These are phyloP conservation scores for Saccopteryx leptura DNA, from an alignment of 2,113 vertebrate genomes.

Conservation along the genomic window DNA sequence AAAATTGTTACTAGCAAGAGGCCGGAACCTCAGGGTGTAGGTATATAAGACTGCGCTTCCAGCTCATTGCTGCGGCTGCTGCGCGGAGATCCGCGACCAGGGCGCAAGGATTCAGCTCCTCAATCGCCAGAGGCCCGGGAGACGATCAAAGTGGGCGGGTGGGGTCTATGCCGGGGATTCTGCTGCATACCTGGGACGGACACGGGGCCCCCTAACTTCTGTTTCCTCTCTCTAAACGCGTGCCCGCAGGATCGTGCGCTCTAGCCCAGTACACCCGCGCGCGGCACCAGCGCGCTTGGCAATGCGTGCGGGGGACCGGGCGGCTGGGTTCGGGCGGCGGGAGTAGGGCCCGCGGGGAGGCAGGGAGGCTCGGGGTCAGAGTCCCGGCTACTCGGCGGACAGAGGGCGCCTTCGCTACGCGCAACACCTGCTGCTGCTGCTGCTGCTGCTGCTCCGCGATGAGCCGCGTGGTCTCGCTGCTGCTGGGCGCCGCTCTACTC, in stretches of 20 bases:
- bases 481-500: slow-evolving; percentile 81
- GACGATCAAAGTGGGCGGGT: rapidly evolving
- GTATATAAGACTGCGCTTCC: slow-evolving; percentile 71
- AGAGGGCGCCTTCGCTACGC: background rate
- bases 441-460: slow-evolving; percentile 26
- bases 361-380: background rate
- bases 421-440: slow-evolving; percentile 76
- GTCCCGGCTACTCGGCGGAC: background rate
- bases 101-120: background rate
- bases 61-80: slow-evolving; percentile 41
- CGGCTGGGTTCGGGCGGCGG: background rate
- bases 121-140: background rate
- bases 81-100: background rate
- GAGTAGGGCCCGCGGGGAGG: background rate
- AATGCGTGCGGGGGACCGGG: background rate
- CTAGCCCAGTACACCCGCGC: background rate
- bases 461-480: slow-evolving; percentile 66
- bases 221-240: background rate
- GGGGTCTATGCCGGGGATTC: background rate
- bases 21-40: background rate
- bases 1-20: slow-evolving; percentile 61
- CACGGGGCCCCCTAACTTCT: background rate
- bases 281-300: background rate
- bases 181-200: background rate
- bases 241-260: background rate